Conservation (phyloP, 1,140 invertebrate species). For the Achroia grisella region DNA sequence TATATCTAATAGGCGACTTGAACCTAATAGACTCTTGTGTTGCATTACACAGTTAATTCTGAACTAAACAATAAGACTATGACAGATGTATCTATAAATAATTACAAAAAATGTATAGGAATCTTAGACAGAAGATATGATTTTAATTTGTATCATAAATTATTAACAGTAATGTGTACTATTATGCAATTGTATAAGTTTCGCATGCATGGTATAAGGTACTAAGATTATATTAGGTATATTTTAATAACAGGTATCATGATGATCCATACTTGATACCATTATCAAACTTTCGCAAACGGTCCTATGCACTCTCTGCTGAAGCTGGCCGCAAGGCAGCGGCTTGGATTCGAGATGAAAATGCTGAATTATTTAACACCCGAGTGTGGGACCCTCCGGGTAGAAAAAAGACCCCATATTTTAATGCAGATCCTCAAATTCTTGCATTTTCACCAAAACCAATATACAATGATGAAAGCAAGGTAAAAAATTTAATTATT, state of each 20-base stretch:
- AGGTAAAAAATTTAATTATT: too few relatives aligned
- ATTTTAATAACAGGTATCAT: constrained; percentile 79
- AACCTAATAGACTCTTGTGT: too few relatives aligned
- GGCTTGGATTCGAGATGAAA: constrained; percentile 86
- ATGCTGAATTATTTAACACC: constrained; percentile 83
- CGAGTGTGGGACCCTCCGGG: constrained; percentile 80
- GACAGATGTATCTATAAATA: too few relatives aligned
- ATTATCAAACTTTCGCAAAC: constrained; percentile 81
- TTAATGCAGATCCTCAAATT: constrained; percentile 74
- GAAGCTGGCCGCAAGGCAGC: constrained; percentile 92
- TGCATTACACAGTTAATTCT: too few relatives aligned
- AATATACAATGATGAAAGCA: constrained; percentile 80
- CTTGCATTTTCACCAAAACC: constrained; percentile 82
- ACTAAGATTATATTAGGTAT: neutral
- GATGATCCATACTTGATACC: constrained; percentile 94
- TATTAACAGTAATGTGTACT: too few relatives aligned
- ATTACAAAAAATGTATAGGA: too few relatives aligned
- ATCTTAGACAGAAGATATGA: too few relatives aligned
- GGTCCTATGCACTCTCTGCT: constrained; percentile 84
- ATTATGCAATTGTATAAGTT: too few relatives aligned
- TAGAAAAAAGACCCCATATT: constrained; percentile 59
- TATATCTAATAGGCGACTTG: too few relatives aligned
- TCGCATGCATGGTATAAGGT: too few relatives aligned
- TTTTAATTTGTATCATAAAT: too few relatives aligned
- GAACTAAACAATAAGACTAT: too few relatives aligned